Percentiles rank a stretch among this genome's conserved stretches.
phyloP scores from a whole-genome alignment of 1,140 invertebrate genomes.

The Dolichoris vasculosae region DNA sequence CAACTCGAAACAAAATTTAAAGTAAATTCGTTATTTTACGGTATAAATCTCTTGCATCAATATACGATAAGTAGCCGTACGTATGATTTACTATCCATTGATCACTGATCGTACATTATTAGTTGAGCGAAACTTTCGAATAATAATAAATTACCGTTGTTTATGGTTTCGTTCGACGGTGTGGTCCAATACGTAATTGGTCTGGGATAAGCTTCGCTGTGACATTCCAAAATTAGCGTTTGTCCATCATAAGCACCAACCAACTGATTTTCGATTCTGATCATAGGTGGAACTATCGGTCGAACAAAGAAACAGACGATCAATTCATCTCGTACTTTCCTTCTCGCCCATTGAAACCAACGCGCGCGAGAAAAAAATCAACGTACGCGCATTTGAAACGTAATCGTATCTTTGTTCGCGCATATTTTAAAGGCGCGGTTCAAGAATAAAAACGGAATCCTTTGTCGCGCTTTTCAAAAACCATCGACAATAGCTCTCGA shows the following conservation, averaged over 20 bases:
- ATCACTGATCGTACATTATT: too few species aligned
- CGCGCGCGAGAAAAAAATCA: too few species aligned
- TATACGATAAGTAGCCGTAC: too few species aligned
- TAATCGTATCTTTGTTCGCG: too few species aligned
- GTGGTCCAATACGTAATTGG: slow-evolving; percentile 77
- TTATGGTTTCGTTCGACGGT: slow-evolving; percentile 70
- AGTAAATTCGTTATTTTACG: too few species aligned
- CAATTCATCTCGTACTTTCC: not conserved
- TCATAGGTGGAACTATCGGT: slow-evolving; percentile 75
- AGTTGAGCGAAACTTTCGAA: too few species aligned
- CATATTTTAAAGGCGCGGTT: too few species aligned
- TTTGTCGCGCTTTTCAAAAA: slow-evolving; percentile 10
- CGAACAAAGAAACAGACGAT: not conserved
- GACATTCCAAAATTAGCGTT: slow-evolving; percentile 77
- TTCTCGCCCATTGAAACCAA: too few species aligned
- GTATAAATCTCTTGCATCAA: too few species aligned
- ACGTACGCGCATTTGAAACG: too few species aligned
- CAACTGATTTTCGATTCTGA: slow-evolving; percentile 76
- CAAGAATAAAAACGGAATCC: not conserved
- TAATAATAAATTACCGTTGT: slow-evolving; percentile 61
- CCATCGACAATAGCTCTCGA: slow-evolving; percentile 18
- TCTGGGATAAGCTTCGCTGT: slow-evolving; percentile 77
- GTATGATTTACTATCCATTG: too few species aligned
- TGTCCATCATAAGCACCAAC: slow-evolving; percentile 76
- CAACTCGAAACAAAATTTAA: too few species aligned